Conservation (phyloP, 1,140 invertebrate species). For the Melitaea cinxia region DNA sequence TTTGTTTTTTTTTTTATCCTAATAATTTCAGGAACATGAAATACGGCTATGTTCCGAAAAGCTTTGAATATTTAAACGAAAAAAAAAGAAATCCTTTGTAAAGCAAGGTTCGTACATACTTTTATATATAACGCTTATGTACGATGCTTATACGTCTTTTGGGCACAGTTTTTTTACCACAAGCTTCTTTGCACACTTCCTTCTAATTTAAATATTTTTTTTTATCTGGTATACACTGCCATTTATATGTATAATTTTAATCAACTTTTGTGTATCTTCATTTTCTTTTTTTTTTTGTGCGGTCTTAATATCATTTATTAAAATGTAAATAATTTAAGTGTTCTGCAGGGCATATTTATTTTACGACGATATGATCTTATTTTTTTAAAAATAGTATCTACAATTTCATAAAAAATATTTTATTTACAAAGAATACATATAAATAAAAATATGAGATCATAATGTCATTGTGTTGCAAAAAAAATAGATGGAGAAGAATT, state of each 20-base stretch:
- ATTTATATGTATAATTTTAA: conserved; percentile 5
- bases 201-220: conserved; percentile 15
- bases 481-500: conserved; percentile 3
- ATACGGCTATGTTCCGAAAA: conserved; percentile 5
- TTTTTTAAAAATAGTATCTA: background rate
- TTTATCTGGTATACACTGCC: conserved; percentile 6
- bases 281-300: conserved; percentile 6
- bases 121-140: conserved; percentile 55
- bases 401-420: no score
- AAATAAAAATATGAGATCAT: background rate
- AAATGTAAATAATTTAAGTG: background rate
- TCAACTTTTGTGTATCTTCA: conserved; percentile 8
- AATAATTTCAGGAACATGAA: conserved; percentile 8
- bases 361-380: background rate
- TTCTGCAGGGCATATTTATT: background rate
- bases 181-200: conserved; percentile 24
- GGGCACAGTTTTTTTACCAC: conserved; percentile 28
- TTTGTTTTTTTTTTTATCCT: background rate
- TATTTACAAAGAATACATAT: no score
- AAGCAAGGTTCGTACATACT: conserved; percentile 69
- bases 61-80: conserved; percentile 22
- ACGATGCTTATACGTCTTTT: conserved; percentile 42
- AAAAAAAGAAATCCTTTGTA: conserved; percentile 57
- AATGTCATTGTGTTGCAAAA: background rate
- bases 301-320: background rate